Evolutionary conservation across 2,888 invertebrate species (phyloP).

Genomic region (Leptopilina drosophilae): DNA sequence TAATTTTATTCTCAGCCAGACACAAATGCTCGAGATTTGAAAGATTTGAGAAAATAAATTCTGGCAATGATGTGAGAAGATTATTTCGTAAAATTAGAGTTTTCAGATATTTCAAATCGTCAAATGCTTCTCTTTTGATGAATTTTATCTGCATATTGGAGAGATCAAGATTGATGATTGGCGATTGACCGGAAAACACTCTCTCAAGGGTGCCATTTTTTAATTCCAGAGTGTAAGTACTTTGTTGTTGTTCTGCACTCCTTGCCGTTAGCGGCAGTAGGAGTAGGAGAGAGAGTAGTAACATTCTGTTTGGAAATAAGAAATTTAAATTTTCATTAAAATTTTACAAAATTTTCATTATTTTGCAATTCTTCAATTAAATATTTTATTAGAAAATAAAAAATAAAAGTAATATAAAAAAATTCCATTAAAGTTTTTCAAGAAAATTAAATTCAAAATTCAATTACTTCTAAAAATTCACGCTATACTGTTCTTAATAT

Average conservation of each 20-base stretch:
- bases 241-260: constrained; percentile 10
- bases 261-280: constrained; percentile 54
- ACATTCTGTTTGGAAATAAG: constrained; percentile 12
- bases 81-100: constrained; percentile 61
- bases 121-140: constrained; percentile 59
- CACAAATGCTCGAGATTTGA: constrained; percentile 58
- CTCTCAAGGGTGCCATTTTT: constrained; percentile 54
- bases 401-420: too few relatives aligned
- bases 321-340: too few relatives aligned
- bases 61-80: constrained; percentile 55
- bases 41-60: constrained; percentile 63
- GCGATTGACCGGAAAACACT: constrained; percentile 37
- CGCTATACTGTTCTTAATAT: too few relatives aligned
- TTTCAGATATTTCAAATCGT: constrained; percentile 52
- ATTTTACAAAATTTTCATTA: too few relatives aligned
- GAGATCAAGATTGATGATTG: constrained; percentile 53
- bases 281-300: constrained; percentile 51
- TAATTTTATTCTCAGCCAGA: constrained; percentile 60
- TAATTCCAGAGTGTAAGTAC: constrained; percentile 53
- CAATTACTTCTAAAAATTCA: too few relatives aligned
- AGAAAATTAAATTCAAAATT: too few relatives aligned
- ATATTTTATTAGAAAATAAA: too few relatives aligned
- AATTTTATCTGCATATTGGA: constrained; percentile 53
- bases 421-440: too few relatives aligned
- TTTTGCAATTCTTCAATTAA: too few relatives aligned